A percentile compares a stretch with the other conserved stretches of the same genome.
phyloP scores from a whole-genome alignment of 1,140 invertebrate species.

The Brachionus plicatilis region DNA sequence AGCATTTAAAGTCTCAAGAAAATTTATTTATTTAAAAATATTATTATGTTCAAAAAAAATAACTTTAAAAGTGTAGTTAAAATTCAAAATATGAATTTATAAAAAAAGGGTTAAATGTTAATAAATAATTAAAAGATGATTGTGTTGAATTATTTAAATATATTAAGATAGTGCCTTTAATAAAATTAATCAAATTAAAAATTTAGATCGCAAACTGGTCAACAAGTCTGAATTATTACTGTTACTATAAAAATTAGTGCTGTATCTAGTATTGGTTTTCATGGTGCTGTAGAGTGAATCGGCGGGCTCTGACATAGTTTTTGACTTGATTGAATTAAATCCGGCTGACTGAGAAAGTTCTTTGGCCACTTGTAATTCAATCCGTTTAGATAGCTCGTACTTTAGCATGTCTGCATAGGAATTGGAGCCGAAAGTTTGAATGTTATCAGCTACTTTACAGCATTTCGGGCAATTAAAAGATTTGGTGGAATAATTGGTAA shows the following conservation, averaged over 20 bases:
- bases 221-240: conserved; percentile 36
- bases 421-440: neutral
- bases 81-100: neutral
- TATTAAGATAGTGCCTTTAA: neutral
- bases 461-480: conserved; percentile 20
- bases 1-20: too few species aligned
- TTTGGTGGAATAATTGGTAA: conserved; percentile 6
- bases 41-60: neutral
- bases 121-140: neutral
- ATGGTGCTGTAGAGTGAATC: conserved; percentile 22
- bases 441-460: neutral
- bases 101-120: neutral
- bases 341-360: conserved; percentile 10
- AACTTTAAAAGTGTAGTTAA: neutral
- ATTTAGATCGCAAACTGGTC: conserved; percentile 10
- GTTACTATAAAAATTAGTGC: conserved; percentile 6
- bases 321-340: conserved; percentile 24
- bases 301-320: neutral
- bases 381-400: conserved; percentile 8
- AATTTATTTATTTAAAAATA: too few species aligned
- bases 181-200: neutral
- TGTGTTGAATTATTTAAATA: neutral
- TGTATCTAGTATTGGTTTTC: conserved; percentile 24
- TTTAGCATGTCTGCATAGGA: conserved; percentile 29
- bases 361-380: conserved; percentile 29